phyloP scores from a whole-genome alignment of 2,888 invertebrate genomes.

The Lathronympha strigana region DNA sequence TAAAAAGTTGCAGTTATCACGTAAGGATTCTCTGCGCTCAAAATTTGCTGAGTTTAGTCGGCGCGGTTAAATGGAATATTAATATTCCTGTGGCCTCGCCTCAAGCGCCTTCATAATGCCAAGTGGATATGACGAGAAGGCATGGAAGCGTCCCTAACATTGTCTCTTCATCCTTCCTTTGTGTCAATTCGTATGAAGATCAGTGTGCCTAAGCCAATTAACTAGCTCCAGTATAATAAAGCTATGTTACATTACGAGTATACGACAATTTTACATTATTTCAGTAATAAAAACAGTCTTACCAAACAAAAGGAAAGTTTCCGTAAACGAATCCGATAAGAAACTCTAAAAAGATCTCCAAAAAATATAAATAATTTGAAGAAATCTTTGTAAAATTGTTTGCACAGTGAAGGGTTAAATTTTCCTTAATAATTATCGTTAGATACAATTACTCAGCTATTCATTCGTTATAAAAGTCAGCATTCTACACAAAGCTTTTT shows the following conservation, averaged over 20 bases:
- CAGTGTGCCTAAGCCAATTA: conserved; percentile 43
- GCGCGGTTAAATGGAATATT: conserved; percentile 59
- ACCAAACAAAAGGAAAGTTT: too few species aligned
- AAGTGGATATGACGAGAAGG: conserved; percentile 47
- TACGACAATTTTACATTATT: too few species aligned
- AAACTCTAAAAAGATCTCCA: too few species aligned
- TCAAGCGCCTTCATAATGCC: conserved; percentile 50
- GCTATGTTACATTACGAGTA: too few species aligned
- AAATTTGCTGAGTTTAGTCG: conserved; percentile 43
- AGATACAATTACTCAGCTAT: conserved; percentile 6
- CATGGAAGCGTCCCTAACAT: conserved; percentile 46
- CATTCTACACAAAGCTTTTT: conserved; percentile 19
- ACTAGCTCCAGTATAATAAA: conserved; percentile 22
- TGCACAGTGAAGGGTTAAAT: conserved; percentile 11
- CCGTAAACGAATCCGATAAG: too few species aligned
- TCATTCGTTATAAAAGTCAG: conserved; percentile 7
- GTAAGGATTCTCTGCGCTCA: conserved; percentile 58
- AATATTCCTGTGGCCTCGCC: conserved; percentile 53
- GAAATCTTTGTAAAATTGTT: neutral
- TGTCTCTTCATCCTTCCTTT: conserved; percentile 43
- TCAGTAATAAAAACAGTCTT: too few species aligned
- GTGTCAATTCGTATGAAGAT: conserved; percentile 47
- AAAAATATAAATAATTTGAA: neutral
- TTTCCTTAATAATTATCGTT: conserved; percentile 18
- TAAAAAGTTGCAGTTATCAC: conserved; percentile 70